These are phyloP conservation scores for Neodontobutis hainanensis DNA, from an alignment of 2,113 vertebrate genomes.

Conservation along the genomic window DNA sequence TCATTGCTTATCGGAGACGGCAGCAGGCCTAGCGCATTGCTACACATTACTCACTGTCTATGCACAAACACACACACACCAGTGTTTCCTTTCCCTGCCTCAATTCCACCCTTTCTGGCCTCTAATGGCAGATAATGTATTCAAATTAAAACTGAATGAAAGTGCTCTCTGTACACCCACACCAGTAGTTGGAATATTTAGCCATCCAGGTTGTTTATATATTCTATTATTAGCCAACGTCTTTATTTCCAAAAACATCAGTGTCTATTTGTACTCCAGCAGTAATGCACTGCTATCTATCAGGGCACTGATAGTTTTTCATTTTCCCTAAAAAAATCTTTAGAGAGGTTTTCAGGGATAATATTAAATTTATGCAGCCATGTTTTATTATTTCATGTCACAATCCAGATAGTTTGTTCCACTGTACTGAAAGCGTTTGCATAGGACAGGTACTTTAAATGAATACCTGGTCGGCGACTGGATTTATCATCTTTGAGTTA, in stretches of 20 bases:
- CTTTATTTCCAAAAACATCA: background rate
- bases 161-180: slow-evolving; percentile 9
- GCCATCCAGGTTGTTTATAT: slow-evolving; percentile 3
- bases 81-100: background rate
- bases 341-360: no score
- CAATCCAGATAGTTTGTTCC: no score
- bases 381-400: no score
- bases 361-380: no score
- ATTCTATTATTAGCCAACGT: slow-evolving; percentile 3
- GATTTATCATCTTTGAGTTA: no score
- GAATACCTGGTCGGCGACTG: no score
- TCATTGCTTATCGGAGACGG: slow-evolving; percentile 61
- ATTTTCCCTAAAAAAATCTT: no score
- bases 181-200: slow-evolving; percentile 9
- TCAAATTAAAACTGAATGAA: slow-evolving; percentile 36
- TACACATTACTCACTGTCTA: slow-evolving; percentile 45
- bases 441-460: no score
- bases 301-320: background rate
- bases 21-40: slow-evolving; percentile 33
- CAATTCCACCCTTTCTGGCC: background rate
- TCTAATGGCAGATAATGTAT: slow-evolving; percentile 33
- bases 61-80: slow-evolving; percentile 24
- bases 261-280: background rate
- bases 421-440: no score
- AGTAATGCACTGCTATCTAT: background rate